Evolutionary conservation across 2,888 invertebrate genomes (phyloP).

Genomic region (Lissonota sp.): DNA sequence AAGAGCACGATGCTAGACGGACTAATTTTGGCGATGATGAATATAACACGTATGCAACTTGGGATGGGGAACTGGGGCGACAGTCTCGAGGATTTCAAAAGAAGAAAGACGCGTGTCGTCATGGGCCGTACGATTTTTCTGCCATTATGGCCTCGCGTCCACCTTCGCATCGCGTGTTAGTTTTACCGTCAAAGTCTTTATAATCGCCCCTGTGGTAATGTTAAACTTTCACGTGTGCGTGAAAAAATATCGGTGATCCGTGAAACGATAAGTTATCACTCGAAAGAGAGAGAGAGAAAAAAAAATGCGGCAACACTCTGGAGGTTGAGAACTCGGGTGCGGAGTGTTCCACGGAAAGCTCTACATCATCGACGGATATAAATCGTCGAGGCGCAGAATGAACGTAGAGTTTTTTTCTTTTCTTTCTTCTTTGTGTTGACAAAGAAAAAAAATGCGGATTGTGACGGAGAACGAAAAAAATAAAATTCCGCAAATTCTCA

Average conservation of each 20-base stretch:
- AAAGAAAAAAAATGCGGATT: not conserved
- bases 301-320: not conserved
- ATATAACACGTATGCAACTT: slow-evolving; percentile 26
- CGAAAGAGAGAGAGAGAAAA: not conserved
- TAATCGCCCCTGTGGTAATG: slow-evolving; percentile 3
- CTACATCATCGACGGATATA: slow-evolving; percentile 48
- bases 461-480: not conserved
- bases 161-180: slow-evolving; percentile 44
- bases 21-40: slow-evolving; percentile 67
- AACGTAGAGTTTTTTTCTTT: not conserved
- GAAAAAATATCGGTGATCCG: slow-evolving; percentile 77
- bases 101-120: slow-evolving; percentile 21
- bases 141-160: slow-evolving; percentile 56
- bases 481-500: not conserved
- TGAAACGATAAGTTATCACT: slow-evolving; percentile 74
- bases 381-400: slow-evolving; percentile 13
- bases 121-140: slow-evolving; percentile 34
- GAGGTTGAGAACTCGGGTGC: slow-evolving; percentile 10
- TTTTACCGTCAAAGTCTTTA: slow-evolving; percentile 19
- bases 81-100: slow-evolving; percentile 33
- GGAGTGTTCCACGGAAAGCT: not conserved
- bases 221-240: slow-evolving; percentile 28
- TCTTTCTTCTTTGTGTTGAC: not conserved
- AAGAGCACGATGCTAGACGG: slow-evolving; percentile 28
- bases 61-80: slow-evolving; percentile 32